phyloP scores from a whole-genome alignment of 2,113 vertebrate genomes.

The Dunckerocampus dactyliophorus region DNA sequence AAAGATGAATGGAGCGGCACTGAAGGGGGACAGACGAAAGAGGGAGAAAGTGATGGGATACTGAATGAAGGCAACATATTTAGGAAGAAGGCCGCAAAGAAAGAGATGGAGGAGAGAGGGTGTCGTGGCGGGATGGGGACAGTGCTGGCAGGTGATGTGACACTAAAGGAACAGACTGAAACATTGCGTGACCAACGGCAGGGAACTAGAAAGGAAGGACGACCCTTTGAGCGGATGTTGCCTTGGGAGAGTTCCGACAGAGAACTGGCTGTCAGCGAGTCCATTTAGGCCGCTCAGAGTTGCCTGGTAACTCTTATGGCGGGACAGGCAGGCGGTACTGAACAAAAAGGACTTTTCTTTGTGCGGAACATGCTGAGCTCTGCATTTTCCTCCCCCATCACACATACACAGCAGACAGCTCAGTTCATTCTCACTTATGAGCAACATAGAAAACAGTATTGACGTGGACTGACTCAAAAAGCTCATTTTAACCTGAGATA shows the following conservation, averaged over 20 bases:
- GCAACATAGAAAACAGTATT: not conserved
- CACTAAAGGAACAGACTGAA: not conserved
- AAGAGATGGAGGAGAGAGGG: constrained; percentile 1
- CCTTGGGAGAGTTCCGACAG: constrained; percentile 14
- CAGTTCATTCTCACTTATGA: not conserved
- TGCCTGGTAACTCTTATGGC: constrained; percentile 65
- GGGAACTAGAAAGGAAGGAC: not conserved
- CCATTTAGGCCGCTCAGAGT: constrained; percentile 59
- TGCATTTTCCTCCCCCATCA: constrained; percentile 43
- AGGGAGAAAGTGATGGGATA: not conserved
- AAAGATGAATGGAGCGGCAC: constrained; percentile 18
- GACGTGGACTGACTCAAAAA: no score
- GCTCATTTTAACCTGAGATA: no score
- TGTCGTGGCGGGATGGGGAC: not conserved
- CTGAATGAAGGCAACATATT: not conserved
- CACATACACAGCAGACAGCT: not conserved
- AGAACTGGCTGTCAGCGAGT: constrained; percentile 43
- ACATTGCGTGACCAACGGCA: not conserved
- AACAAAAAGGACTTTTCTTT: constrained; percentile 69
- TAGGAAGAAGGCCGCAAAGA: constrained; percentile 2
- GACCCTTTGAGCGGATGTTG: constrained; percentile 5
- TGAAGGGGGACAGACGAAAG: constrained; percentile 9
- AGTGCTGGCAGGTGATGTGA: not conserved
- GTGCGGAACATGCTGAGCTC: constrained; percentile 69
- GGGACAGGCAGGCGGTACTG: constrained; percentile 56